Percentiles rank a stretch among this genome's conserved stretches.
Conservation (phyloP, 2,113 vertebrate species). For the Butastur rufipennis region DNA sequence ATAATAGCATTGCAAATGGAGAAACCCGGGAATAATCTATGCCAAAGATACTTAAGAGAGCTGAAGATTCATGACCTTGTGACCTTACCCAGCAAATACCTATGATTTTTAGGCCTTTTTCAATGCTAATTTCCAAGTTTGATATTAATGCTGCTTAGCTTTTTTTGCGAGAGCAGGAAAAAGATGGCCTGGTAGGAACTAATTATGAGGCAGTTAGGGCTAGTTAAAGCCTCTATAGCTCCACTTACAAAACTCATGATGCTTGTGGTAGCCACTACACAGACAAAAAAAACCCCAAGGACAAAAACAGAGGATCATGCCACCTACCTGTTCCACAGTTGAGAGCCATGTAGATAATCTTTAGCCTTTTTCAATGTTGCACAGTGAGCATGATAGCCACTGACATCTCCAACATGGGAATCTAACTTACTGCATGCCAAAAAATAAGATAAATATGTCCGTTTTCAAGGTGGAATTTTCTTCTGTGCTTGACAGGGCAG, state of each 20-base stretch:
- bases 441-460: not conserved
- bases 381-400: not conserved
- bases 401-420: not conserved
- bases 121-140: not conserved
- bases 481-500: not conserved
- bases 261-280: not conserved
- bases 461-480: not conserved
- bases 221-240: not conserved
- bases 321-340: not conserved
- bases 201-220: not conserved
- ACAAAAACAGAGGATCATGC: not conserved
- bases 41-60: not conserved
- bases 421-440: not conserved
- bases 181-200: not conserved
- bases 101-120: not conserved
- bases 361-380: not conserved
- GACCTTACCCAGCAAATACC: not conserved
- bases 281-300: not conserved
- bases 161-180: not conserved
- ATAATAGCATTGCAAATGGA: not conserved
- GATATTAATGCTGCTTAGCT: not conserved
- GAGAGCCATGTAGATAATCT: not conserved
- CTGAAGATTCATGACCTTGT: not conserved
- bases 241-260: not conserved
- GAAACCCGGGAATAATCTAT: not conserved